Conservation (phyloP, 2,888 invertebrate genomes). For the Perithous albicinctus region DNA sequence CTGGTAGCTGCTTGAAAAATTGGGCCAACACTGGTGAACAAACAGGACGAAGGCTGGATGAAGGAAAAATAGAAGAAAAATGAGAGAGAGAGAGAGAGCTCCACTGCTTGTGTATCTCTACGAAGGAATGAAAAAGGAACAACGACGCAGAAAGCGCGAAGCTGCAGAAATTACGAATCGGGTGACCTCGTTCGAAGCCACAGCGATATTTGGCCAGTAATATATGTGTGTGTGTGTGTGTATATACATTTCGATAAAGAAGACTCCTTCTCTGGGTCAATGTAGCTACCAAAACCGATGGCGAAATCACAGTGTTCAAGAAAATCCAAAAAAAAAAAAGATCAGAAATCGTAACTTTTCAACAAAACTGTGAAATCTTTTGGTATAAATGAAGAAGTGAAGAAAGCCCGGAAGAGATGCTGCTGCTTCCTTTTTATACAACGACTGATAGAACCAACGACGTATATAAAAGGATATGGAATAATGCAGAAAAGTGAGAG, state of each 20-base stretch:
- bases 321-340: not conserved
- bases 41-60: slow-evolving; percentile 17
- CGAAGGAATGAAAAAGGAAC: slow-evolving; percentile 1
- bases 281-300: not conserved
- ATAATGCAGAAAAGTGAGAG: not conserved
- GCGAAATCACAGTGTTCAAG: not conserved
- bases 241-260: too few relatives aligned
- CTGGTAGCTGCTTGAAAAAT: slow-evolving; percentile 27
- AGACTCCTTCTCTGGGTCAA: too few relatives aligned
- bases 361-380: not conserved
- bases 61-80: slow-evolving; percentile 32
- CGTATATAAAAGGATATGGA: not conserved
- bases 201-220: not conserved
- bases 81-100: too few relatives aligned
- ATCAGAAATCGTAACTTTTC: not conserved
- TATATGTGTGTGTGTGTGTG: too few relatives aligned
- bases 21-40: slow-evolving; percentile 52
- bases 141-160: slow-evolving; percentile 14
- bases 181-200: slow-evolving; percentile 26
- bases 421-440: not conserved
- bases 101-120: not conserved
- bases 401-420: not conserved
- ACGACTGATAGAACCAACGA: not conserved
- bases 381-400: not conserved
- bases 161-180: slow-evolving; percentile 44